A percentile compares a stretch with the other conserved stretches of the same genome.
phyloP scores from a whole-genome alignment of 2,113 vertebrate species.

The Myiopsitta monachus region DNA sequence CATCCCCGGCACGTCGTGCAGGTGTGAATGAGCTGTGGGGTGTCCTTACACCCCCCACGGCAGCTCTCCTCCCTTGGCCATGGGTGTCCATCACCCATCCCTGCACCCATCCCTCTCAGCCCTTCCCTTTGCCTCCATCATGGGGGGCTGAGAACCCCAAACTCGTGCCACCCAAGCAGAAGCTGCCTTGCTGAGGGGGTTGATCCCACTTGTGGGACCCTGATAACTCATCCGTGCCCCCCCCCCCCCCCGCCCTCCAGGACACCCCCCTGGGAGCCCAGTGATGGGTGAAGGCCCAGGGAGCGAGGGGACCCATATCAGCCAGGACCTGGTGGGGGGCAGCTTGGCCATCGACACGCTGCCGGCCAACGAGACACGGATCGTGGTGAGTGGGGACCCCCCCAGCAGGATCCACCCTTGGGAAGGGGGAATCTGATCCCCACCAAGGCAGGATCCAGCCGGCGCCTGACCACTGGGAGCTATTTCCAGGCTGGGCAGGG shows the following conservation, averaged over 20 bases:
- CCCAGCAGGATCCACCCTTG: neutral
- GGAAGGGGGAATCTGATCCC: neutral
- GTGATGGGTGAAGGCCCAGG: neutral
- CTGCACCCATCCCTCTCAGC: neutral
- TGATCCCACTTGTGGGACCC: neutral
- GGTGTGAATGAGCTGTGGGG: neutral
- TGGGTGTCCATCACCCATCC: neutral
- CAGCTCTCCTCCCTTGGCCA: neutral
- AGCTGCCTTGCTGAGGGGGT: neutral
- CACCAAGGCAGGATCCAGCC: neutral
- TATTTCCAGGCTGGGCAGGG: neutral
- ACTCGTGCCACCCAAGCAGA: neutral
- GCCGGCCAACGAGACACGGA: constrained; percentile 78
- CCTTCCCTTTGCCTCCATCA: neutral
- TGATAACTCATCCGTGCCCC: neutral
- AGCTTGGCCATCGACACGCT: constrained; percentile 83
- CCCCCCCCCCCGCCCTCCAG: neutral
- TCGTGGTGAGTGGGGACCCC: constrained; percentile 79
- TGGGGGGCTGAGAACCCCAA: neutral
- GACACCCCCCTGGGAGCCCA: neutral
- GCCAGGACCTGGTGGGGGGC: constrained; percentile 77
- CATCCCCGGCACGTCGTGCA: fast-evolving
- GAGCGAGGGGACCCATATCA: constrained; percentile 66
- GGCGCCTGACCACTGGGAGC: fast-evolving
- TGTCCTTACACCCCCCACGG: neutral